Evolutionary conservation across 2,888 invertebrate genomes (phyloP).

Genomic region (Xanthorhoe spadicearia): DNA sequence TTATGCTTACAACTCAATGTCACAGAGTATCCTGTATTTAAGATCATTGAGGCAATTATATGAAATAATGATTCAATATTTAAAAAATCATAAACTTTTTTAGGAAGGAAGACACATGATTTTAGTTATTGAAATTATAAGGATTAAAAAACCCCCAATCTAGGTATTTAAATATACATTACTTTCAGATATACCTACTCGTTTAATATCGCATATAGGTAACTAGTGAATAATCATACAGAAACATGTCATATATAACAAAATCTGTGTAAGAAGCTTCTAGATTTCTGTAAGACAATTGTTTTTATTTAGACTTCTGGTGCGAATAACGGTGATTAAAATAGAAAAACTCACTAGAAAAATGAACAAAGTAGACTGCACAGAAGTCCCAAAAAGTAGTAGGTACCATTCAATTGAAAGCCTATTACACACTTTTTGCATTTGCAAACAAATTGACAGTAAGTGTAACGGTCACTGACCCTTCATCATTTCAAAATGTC

Average conservation of each 20-base stretch:
- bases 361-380: not conserved
- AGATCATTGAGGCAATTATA: slow-evolving; percentile 36
- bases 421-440: slow-evolving; percentile 12
- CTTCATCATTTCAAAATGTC: slow-evolving; percentile 34
- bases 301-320: not conserved
- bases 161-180: too few species aligned
- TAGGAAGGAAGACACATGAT: slow-evolving; percentile 23
- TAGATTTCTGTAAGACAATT: too few species aligned
- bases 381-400: not conserved
- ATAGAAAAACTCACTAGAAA: not conserved
- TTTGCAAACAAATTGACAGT: slow-evolving; percentile 29
- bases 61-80: slow-evolving; percentile 26
- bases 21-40: slow-evolving; percentile 39
- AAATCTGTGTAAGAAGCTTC: too few species aligned
- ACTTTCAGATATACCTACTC: too few species aligned
- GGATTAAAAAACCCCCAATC: too few species aligned
- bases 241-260: too few species aligned
- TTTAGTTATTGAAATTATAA: not conserved
- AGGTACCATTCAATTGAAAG: slow-evolving; percentile 16
- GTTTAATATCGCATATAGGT: too few species aligned
- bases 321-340: not conserved
- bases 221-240: too few species aligned
- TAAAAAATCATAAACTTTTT: slow-evolving; percentile 30
- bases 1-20: slow-evolving; percentile 40
- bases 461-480: slow-evolving; percentile 48